Conservation (phyloP, 2,797 vertebrate species). For the Novumbra hubbsi region DNA sequence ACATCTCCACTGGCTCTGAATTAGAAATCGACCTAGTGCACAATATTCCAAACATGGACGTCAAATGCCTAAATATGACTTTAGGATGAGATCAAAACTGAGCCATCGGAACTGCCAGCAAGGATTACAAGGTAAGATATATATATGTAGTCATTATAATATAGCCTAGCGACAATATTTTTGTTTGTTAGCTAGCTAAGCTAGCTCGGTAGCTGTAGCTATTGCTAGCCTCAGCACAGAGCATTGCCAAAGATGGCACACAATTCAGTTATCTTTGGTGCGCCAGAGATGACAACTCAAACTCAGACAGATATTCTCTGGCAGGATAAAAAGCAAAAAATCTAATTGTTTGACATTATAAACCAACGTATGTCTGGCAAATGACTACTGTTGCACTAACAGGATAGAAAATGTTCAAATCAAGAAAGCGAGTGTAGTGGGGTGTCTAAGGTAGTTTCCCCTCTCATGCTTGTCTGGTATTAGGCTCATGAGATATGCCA, state of each 20-base stretch:
- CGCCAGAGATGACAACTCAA: background rate
- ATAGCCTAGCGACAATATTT: background rate
- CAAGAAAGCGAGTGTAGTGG: background rate
- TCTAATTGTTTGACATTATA: background rate
- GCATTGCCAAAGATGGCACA: background rate
- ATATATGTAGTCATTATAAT: background rate
- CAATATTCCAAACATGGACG: constrained; percentile 59
- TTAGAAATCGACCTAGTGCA: constrained; percentile 3
- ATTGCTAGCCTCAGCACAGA: background rate
- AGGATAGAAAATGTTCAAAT: background rate
- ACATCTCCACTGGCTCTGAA: background rate
- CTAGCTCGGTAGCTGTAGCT: background rate
- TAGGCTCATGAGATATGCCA: no score
- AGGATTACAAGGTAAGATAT: constrained; percentile 59
- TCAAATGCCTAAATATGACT: constrained; percentile 52
- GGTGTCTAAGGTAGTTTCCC: background rate
- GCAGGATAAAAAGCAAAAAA: background rate
- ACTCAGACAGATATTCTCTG: background rate
- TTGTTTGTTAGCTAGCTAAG: constrained; percentile 3
- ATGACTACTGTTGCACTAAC: background rate
- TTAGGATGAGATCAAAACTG: constrained; percentile 57
- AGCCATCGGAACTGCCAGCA: constrained; percentile 54
- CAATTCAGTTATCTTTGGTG: background rate
- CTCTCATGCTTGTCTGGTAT: background rate
- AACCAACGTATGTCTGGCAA: background rate